Evolutionary conservation across 2,888 invertebrate genomes (phyloP), one percentile per base, ranked within the genome.

Genomic region (Diarsia brunnea): DNA sequence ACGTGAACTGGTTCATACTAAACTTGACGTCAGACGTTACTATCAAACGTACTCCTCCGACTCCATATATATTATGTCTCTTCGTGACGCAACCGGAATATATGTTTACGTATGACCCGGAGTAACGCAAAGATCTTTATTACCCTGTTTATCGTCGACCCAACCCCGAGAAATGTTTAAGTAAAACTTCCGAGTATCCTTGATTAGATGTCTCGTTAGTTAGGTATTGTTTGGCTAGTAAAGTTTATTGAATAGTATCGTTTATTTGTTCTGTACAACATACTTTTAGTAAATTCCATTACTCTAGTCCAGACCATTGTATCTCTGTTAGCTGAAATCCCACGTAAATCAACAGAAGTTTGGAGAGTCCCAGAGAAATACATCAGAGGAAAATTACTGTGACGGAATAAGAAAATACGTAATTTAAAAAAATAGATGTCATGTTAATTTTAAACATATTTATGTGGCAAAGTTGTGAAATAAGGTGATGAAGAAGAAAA

Each of bases 111-210:
- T 70, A 85, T 85, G 64, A 68, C 86, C 78, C 83, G n/a, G 55
- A 67, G 75, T 38, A 66, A 73, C 65, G 51, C 65, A 63, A 75
- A 83, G 74, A 85, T 78, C 69, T 88, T 87, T 87, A 89, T 87
- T 61, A 63, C 70, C 74, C 65, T 85, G 89, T 89, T 89, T 87
- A 89, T 87, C 53, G 70, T 45, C 77, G 78, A 82, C 74, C 78
- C 74, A 7, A 82, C 60, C 69, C 69, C 47, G 70, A 47, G 69
- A 58, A 78, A 79, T 76, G 73, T 81, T 83, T 79, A 71, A 83
- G 84, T 73, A 73, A 79, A 88, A 87, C 84, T 83, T 65, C 58
- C 21, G 67, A 81, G 71, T 77, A 55, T 61, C 65, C 60, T 73
- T 81, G 71, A 83, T 86, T 84, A 78, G 70, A 75, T 63, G 14